Percentiles rank a stretch among this genome's conserved stretches.
Conservation (phyloP, 2,113 vertebrate species). For the Eulemur rufifrons region DNA sequence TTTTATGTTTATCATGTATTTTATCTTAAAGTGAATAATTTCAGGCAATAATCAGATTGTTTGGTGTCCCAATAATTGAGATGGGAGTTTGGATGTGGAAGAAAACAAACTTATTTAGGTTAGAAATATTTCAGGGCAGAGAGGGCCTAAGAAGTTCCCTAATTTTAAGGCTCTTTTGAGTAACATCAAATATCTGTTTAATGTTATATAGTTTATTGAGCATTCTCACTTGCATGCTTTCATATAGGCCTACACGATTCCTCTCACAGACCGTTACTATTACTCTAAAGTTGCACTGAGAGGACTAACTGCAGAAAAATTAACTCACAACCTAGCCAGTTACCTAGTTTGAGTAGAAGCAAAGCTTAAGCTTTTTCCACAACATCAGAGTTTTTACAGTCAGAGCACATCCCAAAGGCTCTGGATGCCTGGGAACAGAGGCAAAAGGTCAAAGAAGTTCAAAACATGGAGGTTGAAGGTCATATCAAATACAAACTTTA, state of each 20-base stretch:
- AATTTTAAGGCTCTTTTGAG: constrained; percentile 26
- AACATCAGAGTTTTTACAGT: constrained; percentile 33
- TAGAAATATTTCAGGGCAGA: neutral
- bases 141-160: neutral
- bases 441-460: constrained; percentile 48
- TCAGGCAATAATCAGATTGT: neutral
- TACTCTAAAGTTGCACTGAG: neutral
- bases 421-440: constrained; percentile 35
- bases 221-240: neutral
- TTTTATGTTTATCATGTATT: neutral
- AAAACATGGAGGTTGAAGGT: constrained; percentile 46
- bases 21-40: neutral
- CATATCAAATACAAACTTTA: constrained; percentile 60
- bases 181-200: neutral
- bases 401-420: constrained; percentile 26
- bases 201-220: neutral
- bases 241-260: neutral
- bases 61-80: neutral
- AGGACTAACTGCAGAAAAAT: neutral
- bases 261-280: neutral
- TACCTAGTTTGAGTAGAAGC: neutral
- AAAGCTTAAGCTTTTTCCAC: neutral
- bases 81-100: neutral
- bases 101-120: neutral
- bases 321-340: neutral